Base-by-base conservation (phyloP, 2,797 vertebrate species). In the Psittacula derbiana region DNA sequence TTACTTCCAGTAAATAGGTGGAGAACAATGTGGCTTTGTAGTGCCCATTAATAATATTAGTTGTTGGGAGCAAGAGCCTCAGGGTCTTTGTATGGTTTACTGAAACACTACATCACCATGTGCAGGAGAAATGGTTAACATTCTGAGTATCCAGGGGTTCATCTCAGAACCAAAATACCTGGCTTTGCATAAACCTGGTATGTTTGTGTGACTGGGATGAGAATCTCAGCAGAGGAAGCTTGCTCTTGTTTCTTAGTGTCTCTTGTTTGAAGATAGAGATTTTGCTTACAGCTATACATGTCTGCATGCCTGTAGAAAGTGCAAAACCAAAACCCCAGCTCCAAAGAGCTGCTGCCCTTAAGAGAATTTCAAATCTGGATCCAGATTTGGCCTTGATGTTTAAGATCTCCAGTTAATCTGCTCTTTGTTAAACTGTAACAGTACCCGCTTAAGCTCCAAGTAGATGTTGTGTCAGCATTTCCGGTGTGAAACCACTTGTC, bases 1-100 rank as follows among this genome's bases (percentile, higher is more conserved):
- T 96, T 88, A 24, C 93, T 93, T 33, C 44, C 84, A 95, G 92
- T 94, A 93, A 96, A 89, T 44, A 87, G 69, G 27, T 88, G 69
- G 73, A 95, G 89, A 94, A 88, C 79, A 74, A 75, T 47, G 84
- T 92, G 96, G 91, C 93, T 97, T 96, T 94, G 92, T 94, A 95
- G 89, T 91, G 91, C 75, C 93, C 91, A 88, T 78, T 50, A 91
- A 79, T 49, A 95, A n/a, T 50, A 78, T n/a, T 61, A 80, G 91
- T 36, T 61, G 52, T 18, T 83, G 87, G 86, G 88, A 92, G 60
- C 53, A 61, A 71, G 49, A 84, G 49, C 65, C n/a, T 91, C 69
- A 33, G 55, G 88, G 80, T 21, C 70, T 84, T 65, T 55, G 12
- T 15, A 70, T 21, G 12, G 41, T 64, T 80, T 70, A 70, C 47